Evolutionary conservation across 2,888 invertebrate species (phyloP).

Genomic region (Folsomia candida): DNA sequence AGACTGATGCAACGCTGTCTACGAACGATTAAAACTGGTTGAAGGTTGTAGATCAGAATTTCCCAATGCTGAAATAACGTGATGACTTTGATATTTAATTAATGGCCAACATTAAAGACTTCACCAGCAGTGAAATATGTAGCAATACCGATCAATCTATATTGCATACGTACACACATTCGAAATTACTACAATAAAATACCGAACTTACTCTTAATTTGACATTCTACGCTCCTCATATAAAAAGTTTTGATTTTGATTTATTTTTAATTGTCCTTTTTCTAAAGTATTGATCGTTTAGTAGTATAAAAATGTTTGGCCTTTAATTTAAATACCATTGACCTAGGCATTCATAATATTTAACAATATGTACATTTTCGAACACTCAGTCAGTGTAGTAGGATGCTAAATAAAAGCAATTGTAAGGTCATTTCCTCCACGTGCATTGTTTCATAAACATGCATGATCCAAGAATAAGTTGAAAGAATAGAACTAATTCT

Average conservation of each 20-base stretch:
- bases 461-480: too few species aligned
- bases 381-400: neutral
- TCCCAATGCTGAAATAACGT: neutral
- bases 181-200: neutral
- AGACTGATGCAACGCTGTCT: neutral
- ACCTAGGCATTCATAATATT: too few species aligned
- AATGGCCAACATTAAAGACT: neutral
- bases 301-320: too few species aligned
- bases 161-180: neutral
- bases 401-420: constrained; percentile 8
- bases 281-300: too few species aligned
- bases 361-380: too few species aligned
- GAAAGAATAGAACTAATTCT: too few species aligned
- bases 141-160: too few species aligned
- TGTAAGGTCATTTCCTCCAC: constrained; percentile 43
- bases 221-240: too few species aligned
- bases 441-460: constrained; percentile 27
- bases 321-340: too few species aligned
- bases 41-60: neutral
- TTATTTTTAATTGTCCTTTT: too few species aligned
- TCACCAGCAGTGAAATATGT: neutral
- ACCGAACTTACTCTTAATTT: too few species aligned
- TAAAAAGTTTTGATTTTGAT: too few species aligned
- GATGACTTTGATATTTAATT: neutral
- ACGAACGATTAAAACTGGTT: neutral